Percentiles rank a stretch among this genome's conserved stretches.
phyloP scores from a whole-genome alignment of 2,888 invertebrate species.

The Notodonta dromedarius region DNA sequence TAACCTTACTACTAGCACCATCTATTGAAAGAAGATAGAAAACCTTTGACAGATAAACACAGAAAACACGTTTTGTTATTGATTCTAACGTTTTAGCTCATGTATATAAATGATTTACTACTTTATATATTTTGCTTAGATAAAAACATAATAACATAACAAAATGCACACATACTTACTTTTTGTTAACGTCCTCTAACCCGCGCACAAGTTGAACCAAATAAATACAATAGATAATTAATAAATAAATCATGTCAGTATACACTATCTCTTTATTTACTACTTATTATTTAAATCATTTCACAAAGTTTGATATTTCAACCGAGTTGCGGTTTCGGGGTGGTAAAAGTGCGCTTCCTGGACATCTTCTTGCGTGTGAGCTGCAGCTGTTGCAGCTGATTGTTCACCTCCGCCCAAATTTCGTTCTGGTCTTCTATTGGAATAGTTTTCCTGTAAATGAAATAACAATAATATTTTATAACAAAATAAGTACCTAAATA shows the following conservation, averaged over 20 bases:
- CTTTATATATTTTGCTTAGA: too few species aligned
- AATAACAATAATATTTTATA: not conserved
- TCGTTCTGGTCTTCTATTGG: constrained; percentile 94
- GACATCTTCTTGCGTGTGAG: constrained; percentile 81
- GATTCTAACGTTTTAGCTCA: too few species aligned
- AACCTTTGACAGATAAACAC: constrained; percentile 4
- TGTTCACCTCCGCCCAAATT: constrained; percentile 93
- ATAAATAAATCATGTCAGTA: too few species aligned
- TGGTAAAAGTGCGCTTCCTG: constrained; percentile 66
- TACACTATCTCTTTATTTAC: constrained; percentile 22
- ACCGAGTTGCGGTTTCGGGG: constrained; percentile 69
- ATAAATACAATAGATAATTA: too few species aligned
- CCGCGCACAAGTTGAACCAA: too few species aligned
- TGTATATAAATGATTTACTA: too few species aligned
- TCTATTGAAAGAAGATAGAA: constrained; percentile 13
- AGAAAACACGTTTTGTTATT: not conserved
- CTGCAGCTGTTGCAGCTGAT: constrained; percentile 89
- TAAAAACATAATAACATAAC: too few species aligned
- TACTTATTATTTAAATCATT: constrained; percentile 23
- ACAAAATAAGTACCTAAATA: too few species aligned
- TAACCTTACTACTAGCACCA: constrained; percentile 12
- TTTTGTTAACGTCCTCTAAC: too few species aligned
- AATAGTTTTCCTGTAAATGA: constrained; percentile 88
- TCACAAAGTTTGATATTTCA: constrained; percentile 33
- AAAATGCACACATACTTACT: too few species aligned